phyloP scores from a whole-genome alignment of 2,888 invertebrate species.

The Acleris cristana region DNA sequence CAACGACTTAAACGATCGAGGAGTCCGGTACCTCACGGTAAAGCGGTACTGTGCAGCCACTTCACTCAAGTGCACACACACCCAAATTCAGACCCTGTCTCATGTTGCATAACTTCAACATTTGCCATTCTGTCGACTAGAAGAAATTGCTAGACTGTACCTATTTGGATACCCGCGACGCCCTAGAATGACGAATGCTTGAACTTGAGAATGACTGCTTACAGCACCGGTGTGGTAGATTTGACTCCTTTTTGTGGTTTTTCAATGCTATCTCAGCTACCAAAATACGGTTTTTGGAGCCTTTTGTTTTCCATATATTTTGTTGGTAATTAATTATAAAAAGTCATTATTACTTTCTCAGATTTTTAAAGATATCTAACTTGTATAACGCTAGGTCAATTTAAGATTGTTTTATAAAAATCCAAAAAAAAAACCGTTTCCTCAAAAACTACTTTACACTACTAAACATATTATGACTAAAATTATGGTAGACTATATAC shows the following conservation, averaged over 20 bases:
- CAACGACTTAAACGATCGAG: conserved; percentile 38
- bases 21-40: conserved; percentile 62
- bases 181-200: conserved; percentile 59
- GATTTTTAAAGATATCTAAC: no score
- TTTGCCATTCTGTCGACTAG: conserved; percentile 80
- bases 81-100: conserved; percentile 55
- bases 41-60: conserved; percentile 62
- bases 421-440: no score
- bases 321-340: no score
- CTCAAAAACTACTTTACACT: no score
- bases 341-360: no score
- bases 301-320: no score
- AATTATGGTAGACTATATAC: no score
- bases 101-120: conserved; percentile 65
- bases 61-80: conserved; percentile 60
- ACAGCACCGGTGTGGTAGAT: conserved; percentile 63
- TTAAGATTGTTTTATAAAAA: no score
- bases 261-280: neutral
- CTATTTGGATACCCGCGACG: conserved; percentile 65
- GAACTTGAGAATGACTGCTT: conserved; percentile 63
- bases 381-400: no score
- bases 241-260: conserved; percentile 48
- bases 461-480: no score
- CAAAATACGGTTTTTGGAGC: neutral
- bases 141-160: conserved; percentile 71